phyloP scores from a whole-genome alignment of 92 coral and sea anemone genomes.

The Siderastrea siderea region DNA sequence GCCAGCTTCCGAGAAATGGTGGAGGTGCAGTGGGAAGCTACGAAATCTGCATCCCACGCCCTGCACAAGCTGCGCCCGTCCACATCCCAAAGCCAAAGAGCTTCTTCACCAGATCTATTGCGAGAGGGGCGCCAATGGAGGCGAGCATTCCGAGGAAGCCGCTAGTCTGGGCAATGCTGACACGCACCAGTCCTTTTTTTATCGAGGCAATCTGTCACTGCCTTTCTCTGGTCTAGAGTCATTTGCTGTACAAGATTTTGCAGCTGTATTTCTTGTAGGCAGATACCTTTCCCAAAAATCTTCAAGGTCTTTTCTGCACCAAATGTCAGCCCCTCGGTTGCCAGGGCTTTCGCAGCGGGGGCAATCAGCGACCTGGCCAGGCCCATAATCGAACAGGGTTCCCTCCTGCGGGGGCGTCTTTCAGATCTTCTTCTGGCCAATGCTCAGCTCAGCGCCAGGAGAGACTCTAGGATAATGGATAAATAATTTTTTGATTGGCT shows the following conservation, averaged over 20 bases:
- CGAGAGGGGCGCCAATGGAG: not conserved
- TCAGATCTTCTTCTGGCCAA: too few species aligned
- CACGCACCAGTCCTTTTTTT: not conserved
- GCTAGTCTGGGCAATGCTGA: not conserved
- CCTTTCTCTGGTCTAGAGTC: not conserved
- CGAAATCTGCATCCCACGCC: not conserved
- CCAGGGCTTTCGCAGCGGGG: conserved; percentile 4
- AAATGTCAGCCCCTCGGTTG: not conserved
- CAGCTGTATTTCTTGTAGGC: not conserved
- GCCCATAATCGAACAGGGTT: too few species aligned
- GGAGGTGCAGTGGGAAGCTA: not conserved
- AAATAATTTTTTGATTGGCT: too few species aligned
- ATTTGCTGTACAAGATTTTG: not conserved
- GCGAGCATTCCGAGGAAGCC: not conserved
- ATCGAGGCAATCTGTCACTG: not conserved
- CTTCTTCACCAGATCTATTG: not conserved
- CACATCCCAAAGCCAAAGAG: not conserved
- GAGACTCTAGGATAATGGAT: too few species aligned
- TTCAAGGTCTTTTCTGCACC: not conserved
- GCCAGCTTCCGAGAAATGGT: not conserved
- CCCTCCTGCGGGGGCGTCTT: too few species aligned
- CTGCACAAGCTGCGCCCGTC: too few species aligned
- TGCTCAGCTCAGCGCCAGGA: too few species aligned
- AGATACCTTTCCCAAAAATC: not conserved
- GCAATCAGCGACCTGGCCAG: not conserved